Evolutionary conservation across 1,140 invertebrate species (phyloP).

Genomic region (Conopomorpha cramerella): DNA sequence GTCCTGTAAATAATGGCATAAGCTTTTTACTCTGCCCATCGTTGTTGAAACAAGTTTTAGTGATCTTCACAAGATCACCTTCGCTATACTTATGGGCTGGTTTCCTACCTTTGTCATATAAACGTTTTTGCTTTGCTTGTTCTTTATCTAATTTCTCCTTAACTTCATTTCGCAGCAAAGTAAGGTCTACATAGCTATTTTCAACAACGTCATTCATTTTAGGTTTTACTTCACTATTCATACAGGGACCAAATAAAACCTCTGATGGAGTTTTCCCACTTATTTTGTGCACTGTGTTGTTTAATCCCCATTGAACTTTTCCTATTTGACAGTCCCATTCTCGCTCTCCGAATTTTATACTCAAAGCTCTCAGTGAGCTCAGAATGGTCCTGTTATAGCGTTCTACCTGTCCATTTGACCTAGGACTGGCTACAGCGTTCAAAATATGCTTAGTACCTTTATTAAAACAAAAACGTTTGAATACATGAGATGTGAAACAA

Average conservation of each 20-base stretch:
- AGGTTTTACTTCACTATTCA: conserved; percentile 2
- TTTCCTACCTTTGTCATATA: conserved; percentile 1
- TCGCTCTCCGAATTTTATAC: conserved; percentile 1
- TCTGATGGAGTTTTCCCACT: conserved; percentile 1
- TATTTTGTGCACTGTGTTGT: conserved; percentile 2
- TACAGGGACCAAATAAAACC: conserved; percentile 2
- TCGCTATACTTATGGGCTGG: background rate
- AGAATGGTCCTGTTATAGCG: conserved; percentile 4
- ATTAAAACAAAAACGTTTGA: background rate
- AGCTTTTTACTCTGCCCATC: conserved; percentile 1
- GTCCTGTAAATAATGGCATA: conserved; percentile 1
- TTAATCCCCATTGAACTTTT: conserved; percentile 3
- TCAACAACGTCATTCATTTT: background rate
- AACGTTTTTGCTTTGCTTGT: conserved; percentile 1
- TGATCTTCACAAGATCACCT: conserved; percentile 1
- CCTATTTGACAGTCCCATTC: conserved; percentile 2
- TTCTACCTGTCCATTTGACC: conserved; percentile 4
- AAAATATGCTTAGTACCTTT: conserved; percentile 1
- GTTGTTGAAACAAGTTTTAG: conserved; percentile 1
- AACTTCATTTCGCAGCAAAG: background rate
- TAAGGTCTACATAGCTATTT: background rate
- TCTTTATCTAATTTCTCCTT: conserved; percentile 2
- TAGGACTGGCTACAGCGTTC: conserved; percentile 1
- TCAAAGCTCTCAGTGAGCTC: conserved; percentile 1
- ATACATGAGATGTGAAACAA: conserved; percentile 1